phyloP scores from a whole-genome alignment of 37 sponge, comb jelly and placozoan species.

The Diacarnus erythraeanus region DNA sequence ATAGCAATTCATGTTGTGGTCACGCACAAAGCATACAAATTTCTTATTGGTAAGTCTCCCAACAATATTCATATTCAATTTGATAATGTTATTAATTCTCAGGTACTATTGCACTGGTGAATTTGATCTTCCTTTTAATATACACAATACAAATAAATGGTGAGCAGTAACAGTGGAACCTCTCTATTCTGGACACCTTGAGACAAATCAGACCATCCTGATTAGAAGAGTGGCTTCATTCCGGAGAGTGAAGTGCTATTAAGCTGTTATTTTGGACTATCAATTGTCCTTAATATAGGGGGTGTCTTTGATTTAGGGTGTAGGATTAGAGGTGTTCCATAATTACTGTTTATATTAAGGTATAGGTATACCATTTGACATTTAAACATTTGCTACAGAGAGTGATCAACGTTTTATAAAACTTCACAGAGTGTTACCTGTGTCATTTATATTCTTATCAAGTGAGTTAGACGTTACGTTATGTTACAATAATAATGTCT shows the following conservation, averaged over 20 bases:
- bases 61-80: no score
- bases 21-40: neutral
- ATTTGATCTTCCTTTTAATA: constrained; percentile 44
- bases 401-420: neutral
- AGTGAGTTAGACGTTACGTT: constrained; percentile 18
- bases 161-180: neutral
- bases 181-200: no score
- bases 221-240: no score
- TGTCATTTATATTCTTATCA: constrained; percentile 22
- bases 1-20: neutral
- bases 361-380: no score
- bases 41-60: neutral
- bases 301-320: no score
- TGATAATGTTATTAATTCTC: no score
- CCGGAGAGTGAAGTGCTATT: neutral
- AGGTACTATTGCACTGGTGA: constrained; percentile 45
- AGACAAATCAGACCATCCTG: no score
- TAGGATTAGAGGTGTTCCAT: neutral
- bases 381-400: no score
- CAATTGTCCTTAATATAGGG: neutral
- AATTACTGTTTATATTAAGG: no score
- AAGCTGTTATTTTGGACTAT: neutral
- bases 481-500: no score
- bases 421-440: constrained; percentile 15
- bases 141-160: constrained; percentile 19